Evolutionary conservation across 2,797 vertebrate genomes (phyloP).

Genomic region (Thripadectes ignobilis): DNA sequence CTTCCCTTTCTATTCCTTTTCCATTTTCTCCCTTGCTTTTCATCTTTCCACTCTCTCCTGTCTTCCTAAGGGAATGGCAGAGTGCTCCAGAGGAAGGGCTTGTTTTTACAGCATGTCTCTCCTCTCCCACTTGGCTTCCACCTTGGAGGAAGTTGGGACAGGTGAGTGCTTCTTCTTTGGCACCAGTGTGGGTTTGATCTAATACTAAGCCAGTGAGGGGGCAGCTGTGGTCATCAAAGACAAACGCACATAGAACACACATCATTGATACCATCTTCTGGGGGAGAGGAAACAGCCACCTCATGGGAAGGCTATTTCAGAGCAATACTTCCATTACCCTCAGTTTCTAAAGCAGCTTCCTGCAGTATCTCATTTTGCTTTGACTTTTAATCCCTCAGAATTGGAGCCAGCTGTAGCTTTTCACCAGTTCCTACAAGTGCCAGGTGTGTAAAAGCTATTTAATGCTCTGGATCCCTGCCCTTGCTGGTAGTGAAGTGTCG

Average conservation of each 20-base stretch:
- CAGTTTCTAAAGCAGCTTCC: neutral
- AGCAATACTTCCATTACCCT: neutral
- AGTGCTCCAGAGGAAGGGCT: neutral
- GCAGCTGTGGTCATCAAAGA: neutral
- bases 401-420: neutral
- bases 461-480: neutral
- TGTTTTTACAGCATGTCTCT: neutral
- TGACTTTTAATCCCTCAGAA: neutral
- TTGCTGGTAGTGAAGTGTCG: fast-evolving
- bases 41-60: neutral
- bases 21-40: neutral
- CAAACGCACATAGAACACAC: neutral
- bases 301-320: neutral
- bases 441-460: neutral
- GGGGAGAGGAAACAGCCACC: neutral
- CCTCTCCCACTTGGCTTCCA: neutral
- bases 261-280: neutral
- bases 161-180: neutral
- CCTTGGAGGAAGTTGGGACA: neutral
- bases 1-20: neutral
- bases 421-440: neutral
- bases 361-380: neutral
- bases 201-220: neutral
- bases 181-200: neutral
- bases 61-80: neutral